These are phyloP conservation scores for Burhinus bistriatus DNA, from an alignment of 2,113 vertebrate species.

Conservation along the genomic window DNA sequence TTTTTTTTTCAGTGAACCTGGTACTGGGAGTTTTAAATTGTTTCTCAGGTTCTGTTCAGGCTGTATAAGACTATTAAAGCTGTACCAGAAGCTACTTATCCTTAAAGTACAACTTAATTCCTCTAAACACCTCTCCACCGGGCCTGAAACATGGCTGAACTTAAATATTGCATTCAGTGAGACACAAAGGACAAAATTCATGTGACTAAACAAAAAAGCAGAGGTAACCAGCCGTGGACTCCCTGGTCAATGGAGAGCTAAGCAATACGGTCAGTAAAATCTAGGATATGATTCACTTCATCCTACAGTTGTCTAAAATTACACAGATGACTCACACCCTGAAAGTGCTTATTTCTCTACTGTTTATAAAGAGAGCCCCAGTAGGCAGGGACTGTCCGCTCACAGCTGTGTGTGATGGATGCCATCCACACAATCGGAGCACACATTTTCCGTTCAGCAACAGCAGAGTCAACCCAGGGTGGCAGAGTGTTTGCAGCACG, in stretches of 20 bases:
- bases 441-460: background rate
- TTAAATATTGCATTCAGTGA: background rate
- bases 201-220: background rate
- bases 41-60: background rate
- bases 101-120: background rate
- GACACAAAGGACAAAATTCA: background rate
- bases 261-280: background rate
- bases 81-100: background rate
- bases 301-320: background rate
- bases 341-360: background rate
- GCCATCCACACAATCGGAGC: accelerated
- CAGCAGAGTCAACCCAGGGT: background rate
- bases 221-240: background rate
- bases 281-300: background rate
- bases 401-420: background rate
- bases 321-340: background rate
- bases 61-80: background rate
- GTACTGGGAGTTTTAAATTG: background rate
- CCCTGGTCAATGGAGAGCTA: background rate
- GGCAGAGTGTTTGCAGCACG: background rate
- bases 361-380: background rate
- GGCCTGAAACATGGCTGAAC: background rate
- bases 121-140: background rate
- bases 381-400: background rate
- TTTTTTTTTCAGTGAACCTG: background rate